Conservation (phyloP, 2,113 vertebrate species). For the Lepidothrix coronata region DNA sequence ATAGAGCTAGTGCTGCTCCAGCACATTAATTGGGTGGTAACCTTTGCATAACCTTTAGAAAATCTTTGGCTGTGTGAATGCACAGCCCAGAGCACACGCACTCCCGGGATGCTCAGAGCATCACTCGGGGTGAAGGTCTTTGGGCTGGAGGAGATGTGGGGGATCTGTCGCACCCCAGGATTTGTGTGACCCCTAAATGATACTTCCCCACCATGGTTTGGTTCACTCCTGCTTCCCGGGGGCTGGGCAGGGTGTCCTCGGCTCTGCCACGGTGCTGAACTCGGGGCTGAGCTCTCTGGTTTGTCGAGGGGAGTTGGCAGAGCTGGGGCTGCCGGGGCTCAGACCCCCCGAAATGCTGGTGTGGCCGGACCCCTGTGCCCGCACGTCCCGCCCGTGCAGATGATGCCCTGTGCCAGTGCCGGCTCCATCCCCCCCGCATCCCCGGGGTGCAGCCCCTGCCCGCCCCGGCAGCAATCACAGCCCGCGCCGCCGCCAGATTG, state of each 20-base stretch:
- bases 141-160: fast-evolving
- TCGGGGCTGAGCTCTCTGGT: no score
- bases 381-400: fast-evolving
- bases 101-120: background rate
- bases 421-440: background rate
- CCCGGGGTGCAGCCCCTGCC: background rate
- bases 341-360: fast-evolving
- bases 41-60: conserved; percentile 70
- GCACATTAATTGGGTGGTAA: conserved; percentile 43
- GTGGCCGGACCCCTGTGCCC: fast-evolving
- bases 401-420: no score
- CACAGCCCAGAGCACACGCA: background rate
- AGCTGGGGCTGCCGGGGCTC: background rate
- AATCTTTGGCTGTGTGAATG: background rate
- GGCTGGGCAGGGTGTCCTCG: fast-evolving
- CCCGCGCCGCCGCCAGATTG: conserved; percentile 23
- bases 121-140: background rate
- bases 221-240: fast-evolving
- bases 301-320: background rate
- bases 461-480: background rate
- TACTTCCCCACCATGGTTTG: fast-evolving
- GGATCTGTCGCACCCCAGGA: fast-evolving
- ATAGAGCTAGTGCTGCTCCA: conserved; percentile 46
- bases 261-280: fast-evolving
- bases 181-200: fast-evolving